Evolutionary conservation across 2,113 vertebrate genomes (phyloP).

Genomic region (Orthochromis malagaraziensis): DNA sequence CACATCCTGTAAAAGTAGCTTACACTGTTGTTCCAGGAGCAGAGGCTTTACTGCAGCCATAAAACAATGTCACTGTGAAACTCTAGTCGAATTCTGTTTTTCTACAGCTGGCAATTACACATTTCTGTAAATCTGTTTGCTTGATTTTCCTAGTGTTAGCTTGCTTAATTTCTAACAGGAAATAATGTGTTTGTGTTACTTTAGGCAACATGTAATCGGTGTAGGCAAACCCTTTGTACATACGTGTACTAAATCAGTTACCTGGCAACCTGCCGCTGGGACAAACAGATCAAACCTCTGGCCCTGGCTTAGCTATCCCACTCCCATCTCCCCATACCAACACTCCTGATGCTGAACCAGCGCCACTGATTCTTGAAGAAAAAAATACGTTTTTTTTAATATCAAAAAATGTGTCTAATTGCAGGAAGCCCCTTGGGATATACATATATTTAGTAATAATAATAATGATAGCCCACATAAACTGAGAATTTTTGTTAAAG

Average conservation of each 20-base stretch:
- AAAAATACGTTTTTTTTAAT: accelerated
- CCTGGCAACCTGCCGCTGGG: background rate
- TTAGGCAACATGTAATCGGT: background rate
- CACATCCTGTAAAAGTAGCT: slow-evolving; percentile 3
- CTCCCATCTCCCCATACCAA: background rate
- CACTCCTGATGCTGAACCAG: background rate
- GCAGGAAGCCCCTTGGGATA: background rate
- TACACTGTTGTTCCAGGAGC: background rate
- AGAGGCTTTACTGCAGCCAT: background rate
- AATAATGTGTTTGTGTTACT: background rate
- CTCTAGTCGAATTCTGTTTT: background rate
- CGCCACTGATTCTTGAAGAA: background rate
- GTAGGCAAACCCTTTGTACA: background rate
- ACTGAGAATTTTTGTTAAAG: background rate
- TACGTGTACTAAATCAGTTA: background rate
- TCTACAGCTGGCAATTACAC: background rate
- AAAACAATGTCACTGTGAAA: background rate
- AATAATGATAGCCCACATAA: background rate
- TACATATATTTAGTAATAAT: background rate
- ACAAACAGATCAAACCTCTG: background rate
- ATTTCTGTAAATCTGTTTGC: background rate
- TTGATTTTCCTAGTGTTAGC: background rate
- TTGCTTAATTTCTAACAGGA: background rate
- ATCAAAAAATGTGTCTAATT: background rate
- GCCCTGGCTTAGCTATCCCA: background rate